Base-by-base conservation (phyloP, 1,140 invertebrate species). In the Hydropsyche tenuis region DNA sequence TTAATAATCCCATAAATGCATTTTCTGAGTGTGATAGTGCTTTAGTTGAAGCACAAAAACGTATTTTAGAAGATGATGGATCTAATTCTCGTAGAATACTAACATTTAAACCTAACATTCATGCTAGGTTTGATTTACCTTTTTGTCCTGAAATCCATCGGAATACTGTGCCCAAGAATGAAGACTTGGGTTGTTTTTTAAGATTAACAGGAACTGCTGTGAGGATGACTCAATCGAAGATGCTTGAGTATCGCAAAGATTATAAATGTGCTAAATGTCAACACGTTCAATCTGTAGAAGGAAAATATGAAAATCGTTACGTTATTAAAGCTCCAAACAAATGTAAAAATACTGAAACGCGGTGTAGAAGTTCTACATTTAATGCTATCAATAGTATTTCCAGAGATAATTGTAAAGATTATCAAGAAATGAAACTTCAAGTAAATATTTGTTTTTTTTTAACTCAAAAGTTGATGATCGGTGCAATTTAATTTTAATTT, bases 391-490 rank as follows among this genome's bases (percentile, higher is more conserved):
- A 87, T 72, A 80, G 85, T 22, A 81, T 89, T 46, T 85, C 89
- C 62, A 86, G 89, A 77, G 84, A 88, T 69, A 88, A 91, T 79
- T 95, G 90, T 80, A 90, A 90, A 77, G 95, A 97, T 86, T 96
- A 94, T 84, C 95, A 96, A 85, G 95, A 97, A 88, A 90, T 97
- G 18, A 95, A 94, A 86, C 87, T 94, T 79, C 92, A 94, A 84
- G 91, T 90, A 84, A n/a, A 63, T 43, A 69, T 46, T 45, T 70
- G 12, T 16, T 7, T 37, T 64, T 69, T n/a, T n/a, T n/a, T n/a
- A n/a, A n/a, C 5, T 51, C 37, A 9, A 12, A 11, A 51, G 12
- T 16, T 46, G 66, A 14, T 16, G 16, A 43, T 79, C 80, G 73
- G 62, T 27, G 66, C 27, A 23, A 66, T 65, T 37, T 51, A 68